phyloP scores from a whole-genome alignment of 2,797 vertebrate genomes.

The Bradypodion pumilum region DNA sequence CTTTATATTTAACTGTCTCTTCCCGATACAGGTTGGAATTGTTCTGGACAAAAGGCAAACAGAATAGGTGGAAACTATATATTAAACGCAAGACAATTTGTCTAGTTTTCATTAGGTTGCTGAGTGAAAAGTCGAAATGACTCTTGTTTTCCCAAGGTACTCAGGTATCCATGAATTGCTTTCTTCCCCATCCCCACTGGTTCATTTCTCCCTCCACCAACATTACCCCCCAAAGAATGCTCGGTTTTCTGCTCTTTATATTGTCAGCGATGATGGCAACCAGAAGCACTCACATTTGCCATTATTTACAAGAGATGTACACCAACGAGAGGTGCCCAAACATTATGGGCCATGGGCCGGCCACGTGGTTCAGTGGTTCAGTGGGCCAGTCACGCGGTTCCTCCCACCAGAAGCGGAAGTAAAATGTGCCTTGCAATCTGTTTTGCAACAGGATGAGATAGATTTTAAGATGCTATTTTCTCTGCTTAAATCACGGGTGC shows the following conservation, averaged over 20 bases:
- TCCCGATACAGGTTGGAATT: slow-evolving; percentile 77
- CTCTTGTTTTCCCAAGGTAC: slow-evolving; percentile 97
- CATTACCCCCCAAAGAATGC: slow-evolving; percentile 76
- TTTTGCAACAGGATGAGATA: too few relatives aligned
- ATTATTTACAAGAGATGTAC: slow-evolving; percentile 87
- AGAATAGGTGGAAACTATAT: slow-evolving; percentile 80
- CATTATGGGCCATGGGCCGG: too few relatives aligned
- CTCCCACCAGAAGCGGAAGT: too few relatives aligned
- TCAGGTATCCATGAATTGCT: slow-evolving; percentile 84
- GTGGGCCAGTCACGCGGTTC: too few relatives aligned
- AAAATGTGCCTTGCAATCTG: too few relatives aligned
- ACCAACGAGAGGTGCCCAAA: too few relatives aligned
- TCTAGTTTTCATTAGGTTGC: slow-evolving; percentile 94
- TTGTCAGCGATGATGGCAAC: slow-evolving; percentile 79
- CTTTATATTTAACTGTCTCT: slow-evolving; percentile 75
- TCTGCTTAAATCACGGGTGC: too few relatives aligned
- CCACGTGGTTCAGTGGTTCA: too few relatives aligned
- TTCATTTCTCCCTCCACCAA: slow-evolving; percentile 72
- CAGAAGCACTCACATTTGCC: slow-evolving; percentile 74
- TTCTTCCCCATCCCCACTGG: slow-evolving; percentile 60
- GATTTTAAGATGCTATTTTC: too few relatives aligned
- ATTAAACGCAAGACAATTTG: slow-evolving; percentile 91
- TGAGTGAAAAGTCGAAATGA: slow-evolving; percentile 94
- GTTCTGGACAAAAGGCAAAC: slow-evolving; percentile 79
- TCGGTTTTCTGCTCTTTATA: slow-evolving; percentile 74